phyloP scores from a whole-genome alignment of 2,797 vertebrate genomes.

The Crax fasciolata region DNA sequence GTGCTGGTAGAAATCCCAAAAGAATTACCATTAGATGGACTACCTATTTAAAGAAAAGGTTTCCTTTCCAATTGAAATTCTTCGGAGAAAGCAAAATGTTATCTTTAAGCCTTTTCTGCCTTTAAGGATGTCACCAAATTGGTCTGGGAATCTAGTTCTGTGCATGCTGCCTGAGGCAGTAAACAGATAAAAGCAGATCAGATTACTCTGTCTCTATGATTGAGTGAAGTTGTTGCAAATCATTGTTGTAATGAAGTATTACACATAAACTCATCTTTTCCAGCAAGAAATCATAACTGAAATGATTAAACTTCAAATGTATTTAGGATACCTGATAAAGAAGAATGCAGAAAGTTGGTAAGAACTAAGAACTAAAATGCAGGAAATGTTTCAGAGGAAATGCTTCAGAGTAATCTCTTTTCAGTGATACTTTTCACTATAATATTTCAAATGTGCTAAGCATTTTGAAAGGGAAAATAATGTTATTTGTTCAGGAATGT shows the following conservation, averaged over 20 bases:
- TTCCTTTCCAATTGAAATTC: background rate
- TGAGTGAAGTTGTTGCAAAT: background rate
- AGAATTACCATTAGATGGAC: background rate
- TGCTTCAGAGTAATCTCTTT: constrained; percentile 3
- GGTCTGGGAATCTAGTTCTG: background rate
- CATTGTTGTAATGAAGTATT: constrained; percentile 28
- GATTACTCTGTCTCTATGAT: background rate
- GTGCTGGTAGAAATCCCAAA: background rate
- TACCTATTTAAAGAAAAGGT: background rate
- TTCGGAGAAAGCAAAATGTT: constrained; percentile 3
- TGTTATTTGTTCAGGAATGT: background rate
- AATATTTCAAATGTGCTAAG: background rate
- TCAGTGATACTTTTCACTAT: background rate
- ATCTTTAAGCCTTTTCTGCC: constrained; percentile 32
- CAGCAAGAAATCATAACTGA: constrained; percentile 7
- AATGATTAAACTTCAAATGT: background rate
- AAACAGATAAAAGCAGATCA: constrained; percentile 28
- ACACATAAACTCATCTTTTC: background rate
- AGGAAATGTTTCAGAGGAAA: constrained; percentile 5
- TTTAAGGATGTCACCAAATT: background rate
- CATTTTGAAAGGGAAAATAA: background rate
- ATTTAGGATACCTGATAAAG: constrained; percentile 12
- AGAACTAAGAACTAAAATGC: constrained; percentile 6
- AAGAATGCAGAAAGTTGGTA: background rate
- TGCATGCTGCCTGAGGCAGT: background rate